Percentiles rank a stretch among this genome's conserved stretches.
phyloP scores from a whole-genome alignment of 2,113 vertebrate genomes.

The Gymnarchus niloticus region DNA sequence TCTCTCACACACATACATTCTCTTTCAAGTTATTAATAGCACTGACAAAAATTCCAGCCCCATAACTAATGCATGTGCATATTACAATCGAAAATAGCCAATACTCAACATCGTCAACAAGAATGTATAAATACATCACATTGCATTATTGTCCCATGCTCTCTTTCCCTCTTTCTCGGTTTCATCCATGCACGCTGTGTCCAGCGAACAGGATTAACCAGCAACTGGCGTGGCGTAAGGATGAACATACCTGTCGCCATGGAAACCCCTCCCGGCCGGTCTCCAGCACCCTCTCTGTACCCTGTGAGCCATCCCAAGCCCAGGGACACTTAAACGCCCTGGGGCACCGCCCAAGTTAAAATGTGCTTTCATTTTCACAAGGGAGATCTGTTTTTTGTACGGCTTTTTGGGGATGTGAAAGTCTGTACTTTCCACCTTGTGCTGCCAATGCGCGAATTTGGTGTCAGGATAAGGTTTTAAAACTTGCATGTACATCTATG shows the following conservation, averaged over 20 bases:
- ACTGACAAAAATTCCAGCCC: background rate
- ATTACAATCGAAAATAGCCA: background rate
- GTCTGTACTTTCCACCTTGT: background rate
- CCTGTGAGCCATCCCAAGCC: background rate
- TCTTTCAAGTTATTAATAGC: background rate
- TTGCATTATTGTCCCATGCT: too few species aligned
- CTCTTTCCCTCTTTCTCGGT: background rate
- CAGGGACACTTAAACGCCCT: too few species aligned
- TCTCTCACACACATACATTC: background rate
- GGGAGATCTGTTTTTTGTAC: background rate
- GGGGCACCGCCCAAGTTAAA: too few species aligned
- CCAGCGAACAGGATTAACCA: background rate
- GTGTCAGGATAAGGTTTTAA: background rate
- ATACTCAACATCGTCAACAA: background rate
- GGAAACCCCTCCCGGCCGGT: background rate
- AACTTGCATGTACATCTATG: background rate
- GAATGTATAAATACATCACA: background rate
- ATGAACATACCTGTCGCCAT: background rate
- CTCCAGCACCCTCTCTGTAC: background rate
- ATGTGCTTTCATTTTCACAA: background rate
- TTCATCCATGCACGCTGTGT: background rate
- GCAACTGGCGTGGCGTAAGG: background rate
- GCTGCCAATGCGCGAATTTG: background rate
- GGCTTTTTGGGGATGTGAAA: background rate
- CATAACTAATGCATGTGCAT: conserved; percentile 1